phyloP scores from a whole-genome alignment of 2,113 vertebrate genomes.

The Pycnonotus jocosus region DNA sequence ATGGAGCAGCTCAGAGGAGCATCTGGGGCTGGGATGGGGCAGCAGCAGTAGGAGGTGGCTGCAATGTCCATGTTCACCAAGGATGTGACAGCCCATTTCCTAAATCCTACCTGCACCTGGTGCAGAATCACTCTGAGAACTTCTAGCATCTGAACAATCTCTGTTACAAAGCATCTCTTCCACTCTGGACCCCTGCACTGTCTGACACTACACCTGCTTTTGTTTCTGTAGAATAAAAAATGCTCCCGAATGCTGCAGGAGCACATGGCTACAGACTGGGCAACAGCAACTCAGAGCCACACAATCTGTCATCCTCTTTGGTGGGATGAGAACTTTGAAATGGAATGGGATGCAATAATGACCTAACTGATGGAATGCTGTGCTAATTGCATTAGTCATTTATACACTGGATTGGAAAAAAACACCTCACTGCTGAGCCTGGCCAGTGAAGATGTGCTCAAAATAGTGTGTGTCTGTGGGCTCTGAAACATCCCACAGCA shows the following conservation, averaged over 20 bases:
- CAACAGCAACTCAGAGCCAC: not conserved
- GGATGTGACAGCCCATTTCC: rapidly evolving
- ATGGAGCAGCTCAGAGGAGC: rapidly evolving
- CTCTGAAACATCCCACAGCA: not conserved
- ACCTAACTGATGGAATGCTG: not conserved
- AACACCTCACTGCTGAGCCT: not conserved
- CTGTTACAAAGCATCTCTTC: not conserved
- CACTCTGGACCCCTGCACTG: not conserved
- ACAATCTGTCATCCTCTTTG: not conserved
- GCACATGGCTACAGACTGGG: not conserved
- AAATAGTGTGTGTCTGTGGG: not conserved
- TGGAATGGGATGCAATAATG: not conserved
- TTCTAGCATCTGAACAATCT: not conserved
- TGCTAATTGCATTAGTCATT: not conserved
- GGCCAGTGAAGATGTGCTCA: not conserved
- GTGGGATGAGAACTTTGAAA: not conserved
- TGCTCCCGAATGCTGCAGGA: not conserved
- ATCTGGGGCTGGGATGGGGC: rapidly evolving
- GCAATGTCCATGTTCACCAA: rapidly evolving
- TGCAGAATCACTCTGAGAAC: not conserved
- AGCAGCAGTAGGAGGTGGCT: not conserved
- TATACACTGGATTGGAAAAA: not conserved
- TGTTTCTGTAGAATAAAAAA: not conserved
- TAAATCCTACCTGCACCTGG: not conserved
- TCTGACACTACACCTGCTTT: not conserved